These are phyloP conservation scores for Apeltes quadracus DNA, from an alignment of 2,113 vertebrate genomes.

Conservation along the genomic window DNA sequence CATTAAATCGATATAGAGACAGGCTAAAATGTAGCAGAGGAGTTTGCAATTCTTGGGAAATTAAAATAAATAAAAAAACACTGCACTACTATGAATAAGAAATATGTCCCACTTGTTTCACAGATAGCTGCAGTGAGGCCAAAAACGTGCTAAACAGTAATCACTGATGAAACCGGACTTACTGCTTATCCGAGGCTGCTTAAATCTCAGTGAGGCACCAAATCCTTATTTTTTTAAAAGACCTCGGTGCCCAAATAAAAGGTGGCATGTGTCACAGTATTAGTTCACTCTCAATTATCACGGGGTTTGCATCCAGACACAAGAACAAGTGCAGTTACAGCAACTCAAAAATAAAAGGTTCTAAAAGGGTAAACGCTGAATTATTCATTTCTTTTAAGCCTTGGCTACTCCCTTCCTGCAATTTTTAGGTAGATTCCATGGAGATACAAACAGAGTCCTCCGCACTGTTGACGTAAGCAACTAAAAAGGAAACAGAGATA, in stretches of 20 bases:
- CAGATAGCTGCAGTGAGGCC: not conserved
- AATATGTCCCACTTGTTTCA: not conserved
- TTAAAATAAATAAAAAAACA: not conserved
- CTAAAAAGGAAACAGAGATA: not conserved
- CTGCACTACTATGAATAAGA: not conserved
- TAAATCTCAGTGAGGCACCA: not conserved
- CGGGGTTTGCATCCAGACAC: not conserved
- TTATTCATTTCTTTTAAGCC: not conserved
- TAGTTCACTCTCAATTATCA: not conserved
- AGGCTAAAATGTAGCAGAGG: constrained; percentile 2
- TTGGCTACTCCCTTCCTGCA: not conserved
- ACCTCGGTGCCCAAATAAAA: not conserved
- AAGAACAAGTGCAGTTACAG: not conserved
- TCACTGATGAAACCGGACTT: not conserved
- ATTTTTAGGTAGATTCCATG: not conserved
- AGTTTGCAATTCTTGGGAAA: constrained; percentile 4
- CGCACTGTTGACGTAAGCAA: not conserved
- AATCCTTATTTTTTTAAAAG: not conserved
- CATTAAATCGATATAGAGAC: no score
- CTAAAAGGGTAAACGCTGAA: not conserved
- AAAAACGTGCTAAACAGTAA: not conserved
- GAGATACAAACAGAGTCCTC: not conserved
- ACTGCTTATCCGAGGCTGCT: not conserved
- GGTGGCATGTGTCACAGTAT: not conserved
- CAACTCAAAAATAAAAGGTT: not conserved